A percentile compares a stretch with the other conserved stretches of the same genome.
Evolutionary conservation across 2,888 invertebrate genomes (phyloP).

Genomic region (Drosophila prostipennis): DNA sequence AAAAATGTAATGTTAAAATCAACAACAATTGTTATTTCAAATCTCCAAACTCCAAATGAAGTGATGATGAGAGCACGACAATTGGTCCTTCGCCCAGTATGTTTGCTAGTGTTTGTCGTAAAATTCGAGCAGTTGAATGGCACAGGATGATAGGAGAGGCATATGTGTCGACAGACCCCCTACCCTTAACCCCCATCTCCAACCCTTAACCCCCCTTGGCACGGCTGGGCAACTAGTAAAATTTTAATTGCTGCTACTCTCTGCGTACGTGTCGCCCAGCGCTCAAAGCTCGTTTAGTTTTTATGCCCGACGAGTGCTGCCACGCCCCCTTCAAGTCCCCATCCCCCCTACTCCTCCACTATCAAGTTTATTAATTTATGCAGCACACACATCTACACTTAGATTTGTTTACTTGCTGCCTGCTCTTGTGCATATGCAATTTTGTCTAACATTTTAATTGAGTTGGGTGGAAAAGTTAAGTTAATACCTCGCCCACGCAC

Average conservation of each 20-base stretch:
- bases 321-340: not conserved
- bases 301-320: constrained; percentile 49
- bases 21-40: no score
- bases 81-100: constrained; percentile 3
- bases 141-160: constrained; percentile 38
- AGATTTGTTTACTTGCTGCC: constrained; percentile 52
- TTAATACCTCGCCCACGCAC: constrained; percentile 50
- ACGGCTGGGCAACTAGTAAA: constrained; percentile 57
- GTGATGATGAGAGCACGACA: not conserved
- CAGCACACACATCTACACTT: constrained; percentile 44
- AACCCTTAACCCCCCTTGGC: constrained; percentile 3
- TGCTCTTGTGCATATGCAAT: constrained; percentile 64
- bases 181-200: not conserved
- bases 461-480: constrained; percentile 74
- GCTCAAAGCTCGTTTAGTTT: constrained; percentile 72
- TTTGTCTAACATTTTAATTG: constrained; percentile 74
- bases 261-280: constrained; percentile 63
- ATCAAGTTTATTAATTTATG: constrained; percentile 79
- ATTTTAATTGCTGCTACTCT: constrained; percentile 76
- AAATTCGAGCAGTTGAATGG: constrained; percentile 56
- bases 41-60: not conserved
- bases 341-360: not conserved
- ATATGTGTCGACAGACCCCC: constrained; percentile 42
- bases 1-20: no score
- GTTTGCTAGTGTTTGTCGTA: constrained; percentile 41